Conservation (phyloP, 1,140 invertebrate species). For the Drosophila auraria region DNA sequence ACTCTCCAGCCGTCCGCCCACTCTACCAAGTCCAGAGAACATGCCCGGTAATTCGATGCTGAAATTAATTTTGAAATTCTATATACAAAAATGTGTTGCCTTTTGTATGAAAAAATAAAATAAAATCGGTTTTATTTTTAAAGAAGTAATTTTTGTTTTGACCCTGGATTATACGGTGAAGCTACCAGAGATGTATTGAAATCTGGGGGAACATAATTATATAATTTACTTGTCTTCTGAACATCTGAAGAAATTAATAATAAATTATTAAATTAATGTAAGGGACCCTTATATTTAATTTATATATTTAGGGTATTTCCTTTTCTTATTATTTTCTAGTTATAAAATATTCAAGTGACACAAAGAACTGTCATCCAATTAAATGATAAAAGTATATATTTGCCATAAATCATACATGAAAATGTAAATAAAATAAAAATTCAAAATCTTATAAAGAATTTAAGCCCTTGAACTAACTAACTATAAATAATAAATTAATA, state of each 20-base stretch:
- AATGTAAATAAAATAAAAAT: no score
- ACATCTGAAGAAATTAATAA: not conserved
- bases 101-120: conserved; percentile 45
- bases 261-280: not conserved
- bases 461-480: no score
- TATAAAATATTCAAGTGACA: no score
- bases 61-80: conserved; percentile 78
- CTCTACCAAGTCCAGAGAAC: conserved; percentile 40
- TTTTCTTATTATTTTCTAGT: no score
- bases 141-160: conserved; percentile 4
- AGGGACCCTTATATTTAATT: no score
- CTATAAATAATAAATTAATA: no score
- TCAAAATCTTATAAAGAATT: no score
- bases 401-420: no score
- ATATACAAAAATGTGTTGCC: conserved; percentile 72
- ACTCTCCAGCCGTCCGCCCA: conserved; percentile 66
- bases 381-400: no score
- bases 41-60: conserved; percentile 77
- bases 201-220: not conserved
- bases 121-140: conserved; percentile 37
- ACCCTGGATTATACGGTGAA: not conserved
- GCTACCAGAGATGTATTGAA: not conserved
- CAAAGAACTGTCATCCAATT: no score
- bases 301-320: no score
- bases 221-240: not conserved